These are phyloP conservation scores for Hippoglossus hippoglossus DNA, from an alignment of 2,797 vertebrate genomes.

Conservation along the genomic window DNA sequence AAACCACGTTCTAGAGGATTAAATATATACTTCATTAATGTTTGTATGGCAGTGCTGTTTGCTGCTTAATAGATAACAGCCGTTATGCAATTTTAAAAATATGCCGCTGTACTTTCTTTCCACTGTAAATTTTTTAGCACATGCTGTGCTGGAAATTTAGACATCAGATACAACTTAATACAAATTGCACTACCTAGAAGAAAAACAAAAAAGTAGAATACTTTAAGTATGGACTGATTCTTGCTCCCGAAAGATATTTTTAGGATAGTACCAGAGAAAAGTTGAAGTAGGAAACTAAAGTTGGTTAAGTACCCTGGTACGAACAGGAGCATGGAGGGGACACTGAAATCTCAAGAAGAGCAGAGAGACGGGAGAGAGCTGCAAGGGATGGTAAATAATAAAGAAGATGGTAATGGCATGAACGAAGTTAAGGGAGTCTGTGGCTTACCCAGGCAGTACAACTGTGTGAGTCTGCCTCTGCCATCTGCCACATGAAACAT, in stretches of 20 bases:
- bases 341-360: slow-evolving; percentile 25
- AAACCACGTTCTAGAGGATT: background rate
- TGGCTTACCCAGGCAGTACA: slow-evolving; percentile 48
- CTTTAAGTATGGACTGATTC: background rate
- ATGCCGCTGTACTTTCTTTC: background rate
- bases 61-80: background rate
- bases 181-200: slow-evolving; percentile 1
- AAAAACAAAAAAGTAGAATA: background rate
- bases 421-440: slow-evolving; percentile 35
- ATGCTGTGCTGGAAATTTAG: background rate
- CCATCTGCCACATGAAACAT: slow-evolving; percentile 65
- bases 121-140: background rate
- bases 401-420: slow-evolving; percentile 31
- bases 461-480: slow-evolving; percentile 39
- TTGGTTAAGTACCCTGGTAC: background rate
- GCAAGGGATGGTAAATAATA: slow-evolving; percentile 40
- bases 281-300: slow-evolving; percentile 6
- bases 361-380: slow-evolving; percentile 17
- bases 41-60: background rate
- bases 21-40: background rate
- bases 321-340: slow-evolving; percentile 18
- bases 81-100: background rate
- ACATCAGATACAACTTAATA: background rate
- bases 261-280: background rate
- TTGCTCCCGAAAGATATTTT: background rate